Evolutionary conservation across 2,113 vertebrate species (phyloP).

Genomic region (Ptyas mucosa): DNA sequence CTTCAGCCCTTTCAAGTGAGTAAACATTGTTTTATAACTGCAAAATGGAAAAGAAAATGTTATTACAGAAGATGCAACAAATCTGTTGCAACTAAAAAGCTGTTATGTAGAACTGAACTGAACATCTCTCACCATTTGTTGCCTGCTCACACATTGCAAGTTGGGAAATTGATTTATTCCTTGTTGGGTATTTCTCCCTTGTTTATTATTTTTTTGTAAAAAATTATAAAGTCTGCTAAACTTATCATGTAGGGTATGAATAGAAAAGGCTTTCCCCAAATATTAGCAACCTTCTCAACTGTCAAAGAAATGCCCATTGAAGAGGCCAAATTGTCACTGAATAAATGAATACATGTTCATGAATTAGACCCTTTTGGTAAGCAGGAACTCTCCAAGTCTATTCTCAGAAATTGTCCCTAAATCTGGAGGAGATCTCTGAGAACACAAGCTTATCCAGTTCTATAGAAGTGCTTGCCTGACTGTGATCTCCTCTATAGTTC

Average conservation of each 20-base stretch:
- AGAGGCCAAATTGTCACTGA: not conserved
- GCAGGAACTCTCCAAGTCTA: not conserved
- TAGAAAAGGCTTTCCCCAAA: not conserved
- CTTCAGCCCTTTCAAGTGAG: slow-evolving; percentile 80
- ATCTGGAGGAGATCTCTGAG: not conserved
- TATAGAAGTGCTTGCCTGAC: not conserved
- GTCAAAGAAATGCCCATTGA: not conserved
- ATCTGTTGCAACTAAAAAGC: not conserved
- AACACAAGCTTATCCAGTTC: not conserved
- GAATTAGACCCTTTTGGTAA: not conserved
- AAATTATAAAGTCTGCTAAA: not conserved
- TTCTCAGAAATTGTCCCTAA: not conserved
- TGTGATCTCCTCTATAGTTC: not conserved
- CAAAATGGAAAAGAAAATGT: not conserved
- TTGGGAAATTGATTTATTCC: not conserved
- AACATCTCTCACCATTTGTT: not conserved
- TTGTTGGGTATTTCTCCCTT: not conserved
- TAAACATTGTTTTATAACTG: slow-evolving; percentile 81
- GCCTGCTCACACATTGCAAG: not conserved
- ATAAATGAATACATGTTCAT: not conserved
- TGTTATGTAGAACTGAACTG: not conserved
- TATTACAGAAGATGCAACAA: slow-evolving; percentile 1
- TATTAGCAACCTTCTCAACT: not conserved
- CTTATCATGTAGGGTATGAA: not conserved
- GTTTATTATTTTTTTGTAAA: not conserved